Base-by-base conservation (phyloP, 1,140 invertebrate genomes). In the Probaryconus sp. region DNA sequence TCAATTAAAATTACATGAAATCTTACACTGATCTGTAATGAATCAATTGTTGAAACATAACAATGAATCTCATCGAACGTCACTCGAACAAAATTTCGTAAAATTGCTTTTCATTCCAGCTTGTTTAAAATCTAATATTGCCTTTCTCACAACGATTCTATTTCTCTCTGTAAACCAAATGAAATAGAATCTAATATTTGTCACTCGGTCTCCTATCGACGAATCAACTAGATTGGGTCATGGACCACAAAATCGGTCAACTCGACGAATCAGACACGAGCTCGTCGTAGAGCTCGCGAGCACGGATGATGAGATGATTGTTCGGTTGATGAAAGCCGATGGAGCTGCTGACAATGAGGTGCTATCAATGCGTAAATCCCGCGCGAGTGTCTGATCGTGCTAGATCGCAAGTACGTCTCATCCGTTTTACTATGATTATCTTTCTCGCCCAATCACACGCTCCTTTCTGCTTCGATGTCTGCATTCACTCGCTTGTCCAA, bases 241-340 rank as follows among this genome's bases (percentile, higher is more conserved):
- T 76, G 77, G 81, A 72, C 73, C 82, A 80, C 67, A 69, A 79
- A 79, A 81, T 79, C 79, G 76, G 79, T 80, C 71, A 70, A 64
- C 51, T 50, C 38, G 65, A 45, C 63, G 48, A 79, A 70, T 76
- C 79, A 77, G 65, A 78, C 68, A 68, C 75, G 55, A 77, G 69
- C 60, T 72, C 37, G 21, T 38, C 45, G 42, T 28, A 47, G 43
- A 40, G 47, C 64, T 72, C 69, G 65, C 69, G 64, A 70, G 60
- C 31, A 48, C 75, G 60, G 30, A 77, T 83, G 82, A 85, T 84
- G 79, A 81, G 75, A 84, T 85, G 83, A 85, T 85, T 84, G 83
- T 80, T 80, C 55, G 65, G 77, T 77, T 84, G 81, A 85, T 85
- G 79, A 83, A 83, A 81, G 76, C 76, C 81, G 83, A 85, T 85